Percentiles rank a stretch among this genome's conserved stretches.
Evolutionary conservation across 2,888 invertebrate genomes (phyloP).

Genomic region (Pherbina coryleti): DNA sequence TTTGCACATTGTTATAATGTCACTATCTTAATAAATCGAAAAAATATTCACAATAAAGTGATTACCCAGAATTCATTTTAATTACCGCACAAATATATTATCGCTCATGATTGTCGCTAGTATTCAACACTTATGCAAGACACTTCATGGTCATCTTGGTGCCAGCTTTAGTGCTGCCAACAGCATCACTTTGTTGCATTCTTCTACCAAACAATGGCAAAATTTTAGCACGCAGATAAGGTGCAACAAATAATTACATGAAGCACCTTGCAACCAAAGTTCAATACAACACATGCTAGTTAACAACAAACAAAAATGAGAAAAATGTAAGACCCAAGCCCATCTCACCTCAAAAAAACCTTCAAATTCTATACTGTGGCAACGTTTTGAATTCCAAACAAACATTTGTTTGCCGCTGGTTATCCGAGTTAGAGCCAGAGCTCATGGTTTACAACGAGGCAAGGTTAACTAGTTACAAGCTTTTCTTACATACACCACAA

Average conservation of each 20-base stretch:
- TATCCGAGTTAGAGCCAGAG: too few species aligned
- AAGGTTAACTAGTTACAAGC: not conserved
- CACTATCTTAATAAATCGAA: too few species aligned
- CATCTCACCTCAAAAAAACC: not conserved
- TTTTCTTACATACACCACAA: not conserved
- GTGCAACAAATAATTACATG: not conserved
- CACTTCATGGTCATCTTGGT: not conserved
- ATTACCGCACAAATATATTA: not conserved
- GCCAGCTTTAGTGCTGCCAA: not conserved
- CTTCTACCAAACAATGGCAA: not conserved
- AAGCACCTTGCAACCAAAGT: constrained; percentile 20
- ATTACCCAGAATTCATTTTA: not conserved
- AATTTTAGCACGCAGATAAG: not conserved
- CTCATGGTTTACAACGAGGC: not conserved
- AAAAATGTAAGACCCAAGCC: not conserved
- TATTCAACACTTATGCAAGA: not conserved
- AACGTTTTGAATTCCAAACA: not conserved
- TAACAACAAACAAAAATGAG: constrained; percentile 4
- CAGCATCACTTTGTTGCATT: not conserved
- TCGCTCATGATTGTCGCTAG: not conserved
- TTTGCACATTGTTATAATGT: too few species aligned
- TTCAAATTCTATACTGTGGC: not conserved
- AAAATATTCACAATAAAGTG: too few species aligned
- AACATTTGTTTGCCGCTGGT: too few species aligned
- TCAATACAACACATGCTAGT: constrained; percentile 2